Percentiles rank a stretch among this genome's conserved stretches.
These are phyloP conservation scores for Urocolius indicus DNA, from an alignment of 2,113 vertebrate genomes.

Conservation along the genomic window DNA sequence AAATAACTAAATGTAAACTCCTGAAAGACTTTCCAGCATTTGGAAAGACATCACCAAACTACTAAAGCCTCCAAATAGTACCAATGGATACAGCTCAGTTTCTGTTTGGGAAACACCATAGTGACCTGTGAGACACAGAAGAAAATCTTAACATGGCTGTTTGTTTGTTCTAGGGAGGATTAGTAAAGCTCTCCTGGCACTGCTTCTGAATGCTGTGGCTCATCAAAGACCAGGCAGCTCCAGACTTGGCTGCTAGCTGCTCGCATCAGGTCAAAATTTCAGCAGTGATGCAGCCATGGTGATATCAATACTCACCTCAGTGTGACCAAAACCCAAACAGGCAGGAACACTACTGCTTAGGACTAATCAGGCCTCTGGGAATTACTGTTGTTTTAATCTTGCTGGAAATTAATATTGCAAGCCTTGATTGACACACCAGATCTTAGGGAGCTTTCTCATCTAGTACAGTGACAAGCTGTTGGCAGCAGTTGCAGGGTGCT, in stretches of 20 bases:
- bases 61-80: background rate
- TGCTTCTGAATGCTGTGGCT: background rate
- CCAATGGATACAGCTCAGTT: background rate
- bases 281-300: rapidly evolving
- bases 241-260: background rate
- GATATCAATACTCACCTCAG: background rate
- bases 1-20: background rate
- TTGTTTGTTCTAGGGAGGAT: background rate
- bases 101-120: background rate
- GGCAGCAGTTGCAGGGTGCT: background rate
- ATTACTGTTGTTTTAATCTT: background rate
- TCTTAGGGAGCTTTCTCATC: background rate
- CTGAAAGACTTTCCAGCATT: background rate
- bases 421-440: background rate
- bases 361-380: background rate
- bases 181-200: background rate
- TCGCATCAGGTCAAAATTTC: background rate
- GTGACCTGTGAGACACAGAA: background rate
- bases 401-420: background rate
- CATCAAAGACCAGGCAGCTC: background rate
- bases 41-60: background rate
- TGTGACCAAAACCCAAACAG: background rate
- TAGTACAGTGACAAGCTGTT: background rate
- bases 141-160: background rate
- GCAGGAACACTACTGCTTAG: background rate